Evolutionary conservation across 1,140 invertebrate species (phyloP).

Genomic region (Drosophila nikananu): DNA sequence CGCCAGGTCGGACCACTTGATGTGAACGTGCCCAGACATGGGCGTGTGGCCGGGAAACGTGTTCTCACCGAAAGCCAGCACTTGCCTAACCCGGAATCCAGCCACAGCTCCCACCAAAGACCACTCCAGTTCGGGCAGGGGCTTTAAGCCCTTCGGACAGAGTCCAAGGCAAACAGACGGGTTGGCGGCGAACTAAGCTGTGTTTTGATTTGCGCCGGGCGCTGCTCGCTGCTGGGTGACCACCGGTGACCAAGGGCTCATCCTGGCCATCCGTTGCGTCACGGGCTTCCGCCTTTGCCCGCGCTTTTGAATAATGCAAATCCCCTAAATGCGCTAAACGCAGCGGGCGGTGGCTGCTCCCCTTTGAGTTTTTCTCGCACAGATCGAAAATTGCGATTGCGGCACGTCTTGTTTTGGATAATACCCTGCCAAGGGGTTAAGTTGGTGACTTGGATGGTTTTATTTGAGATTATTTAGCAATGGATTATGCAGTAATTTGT

Average conservation of each 20-base stretch:
- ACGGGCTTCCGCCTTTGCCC: slow-evolving; percentile 41
- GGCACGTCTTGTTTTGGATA: slow-evolving; percentile 60
- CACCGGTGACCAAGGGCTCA: slow-evolving; percentile 14
- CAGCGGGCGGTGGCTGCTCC: slow-evolving; percentile 42
- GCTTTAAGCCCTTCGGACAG: slow-evolving; percentile 40
- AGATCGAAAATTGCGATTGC: slow-evolving; percentile 63
- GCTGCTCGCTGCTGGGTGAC: slow-evolving; percentile 8
- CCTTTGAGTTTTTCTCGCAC: slow-evolving; percentile 11
- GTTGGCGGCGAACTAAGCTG: slow-evolving; percentile 49
- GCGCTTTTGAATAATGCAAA: slow-evolving; percentile 77
- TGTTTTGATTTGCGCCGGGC: slow-evolving; percentile 63
- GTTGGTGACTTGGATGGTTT: not conserved
- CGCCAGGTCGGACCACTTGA: slow-evolving; percentile 55
- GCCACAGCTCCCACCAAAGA: slow-evolving; percentile 4
- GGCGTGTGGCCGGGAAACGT: slow-evolving; percentile 50
- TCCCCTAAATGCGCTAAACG: slow-evolving; percentile 77
- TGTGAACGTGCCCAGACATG: slow-evolving; percentile 63
- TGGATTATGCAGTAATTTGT: too few relatives aligned
- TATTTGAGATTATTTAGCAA: not conserved
- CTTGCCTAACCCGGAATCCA: not conserved
- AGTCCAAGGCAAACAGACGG: slow-evolving; percentile 47
- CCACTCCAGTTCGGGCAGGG: slow-evolving; percentile 7
- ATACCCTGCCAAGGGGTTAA: slow-evolving; percentile 20
- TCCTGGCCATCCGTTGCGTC: slow-evolving; percentile 53
- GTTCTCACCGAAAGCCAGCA: slow-evolving; percentile 7